A percentile compares a stretch with the other conserved stretches of the same genome.
phyloP scores from a whole-genome alignment of 2,888 invertebrate species.

The Cephus pygmeus region DNA sequence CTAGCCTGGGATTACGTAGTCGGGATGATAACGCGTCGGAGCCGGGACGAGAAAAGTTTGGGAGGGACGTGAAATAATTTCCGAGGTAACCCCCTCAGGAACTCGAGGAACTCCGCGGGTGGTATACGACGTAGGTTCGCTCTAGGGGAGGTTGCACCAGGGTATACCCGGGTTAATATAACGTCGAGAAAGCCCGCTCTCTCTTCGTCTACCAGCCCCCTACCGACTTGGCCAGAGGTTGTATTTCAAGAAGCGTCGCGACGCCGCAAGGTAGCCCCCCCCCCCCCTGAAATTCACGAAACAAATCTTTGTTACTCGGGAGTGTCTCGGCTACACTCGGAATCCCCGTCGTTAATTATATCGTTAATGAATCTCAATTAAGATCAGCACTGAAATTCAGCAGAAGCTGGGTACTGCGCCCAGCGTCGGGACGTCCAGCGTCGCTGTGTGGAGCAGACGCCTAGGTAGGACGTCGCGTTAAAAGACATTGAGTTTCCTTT shows the following conservation, averaged over 20 bases:
- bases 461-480: background rate
- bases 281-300: background rate
- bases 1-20: constrained; percentile 2
- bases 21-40: constrained; percentile 27
- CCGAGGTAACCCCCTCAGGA: constrained; percentile 17
- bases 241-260: background rate
- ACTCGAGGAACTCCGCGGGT: background rate
- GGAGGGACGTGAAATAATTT: constrained; percentile 38
- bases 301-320: background rate
- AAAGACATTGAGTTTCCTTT: background rate
- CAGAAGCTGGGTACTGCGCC: background rate
- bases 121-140: background rate
- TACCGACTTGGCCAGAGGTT: background rate
- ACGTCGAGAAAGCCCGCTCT: background rate
- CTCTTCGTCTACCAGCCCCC: background rate
- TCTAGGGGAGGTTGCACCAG: background rate
- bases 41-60: constrained; percentile 24
- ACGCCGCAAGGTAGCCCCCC: background rate
- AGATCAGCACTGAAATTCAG: background rate
- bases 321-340: background rate
- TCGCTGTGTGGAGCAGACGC: background rate
- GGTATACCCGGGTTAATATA: background rate
- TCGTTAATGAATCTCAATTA: background rate
- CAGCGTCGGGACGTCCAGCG: background rate
- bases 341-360: background rate